Conservation (phyloP, 1,140 invertebrate species). For the Bombyx mandarina region DNA sequence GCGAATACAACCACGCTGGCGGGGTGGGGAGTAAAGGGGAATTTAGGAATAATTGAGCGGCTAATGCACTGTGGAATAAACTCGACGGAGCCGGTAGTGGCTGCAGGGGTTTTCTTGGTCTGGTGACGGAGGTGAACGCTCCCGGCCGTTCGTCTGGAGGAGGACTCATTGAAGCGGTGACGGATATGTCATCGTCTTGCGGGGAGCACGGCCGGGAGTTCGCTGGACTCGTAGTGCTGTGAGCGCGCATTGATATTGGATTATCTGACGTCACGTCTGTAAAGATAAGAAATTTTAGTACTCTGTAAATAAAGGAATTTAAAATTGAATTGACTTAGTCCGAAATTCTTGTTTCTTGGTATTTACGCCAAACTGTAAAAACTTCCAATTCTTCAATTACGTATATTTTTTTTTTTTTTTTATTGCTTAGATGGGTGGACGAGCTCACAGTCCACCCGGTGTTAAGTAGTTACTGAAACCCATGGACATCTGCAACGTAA, state of each 20-base stretch:
- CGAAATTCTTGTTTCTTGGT: background rate
- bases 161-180: conserved; percentile 74
- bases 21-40: conserved; percentile 79
- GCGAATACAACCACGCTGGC: conserved; percentile 81
- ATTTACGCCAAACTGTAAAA: too few relatives aligned
- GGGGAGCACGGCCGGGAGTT: conserved; percentile 67
- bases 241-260: conserved; percentile 65
- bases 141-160: conserved; percentile 67
- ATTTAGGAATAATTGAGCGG: conserved; percentile 79
- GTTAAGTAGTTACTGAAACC: too few relatives aligned
- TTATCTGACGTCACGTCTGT: conserved; percentile 52
- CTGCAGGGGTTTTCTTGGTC: conserved; percentile 58
- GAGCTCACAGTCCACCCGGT: too few relatives aligned
- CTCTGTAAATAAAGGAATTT: background rate
- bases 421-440: too few relatives aligned
- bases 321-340: too few relatives aligned
- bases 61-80: conserved; percentile 77
- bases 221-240: conserved; percentile 76
- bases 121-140: conserved; percentile 67
- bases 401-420: too few relatives aligned
- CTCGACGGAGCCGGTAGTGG: conserved; percentile 61
- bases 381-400: too few relatives aligned
- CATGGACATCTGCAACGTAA: too few relatives aligned
- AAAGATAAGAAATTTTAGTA: background rate
- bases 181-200: conserved; percentile 78